These are phyloP conservation scores for Drosophila subquinaria DNA, from an alignment of 2,888 invertebrate genomes.

Conservation along the genomic window DNA sequence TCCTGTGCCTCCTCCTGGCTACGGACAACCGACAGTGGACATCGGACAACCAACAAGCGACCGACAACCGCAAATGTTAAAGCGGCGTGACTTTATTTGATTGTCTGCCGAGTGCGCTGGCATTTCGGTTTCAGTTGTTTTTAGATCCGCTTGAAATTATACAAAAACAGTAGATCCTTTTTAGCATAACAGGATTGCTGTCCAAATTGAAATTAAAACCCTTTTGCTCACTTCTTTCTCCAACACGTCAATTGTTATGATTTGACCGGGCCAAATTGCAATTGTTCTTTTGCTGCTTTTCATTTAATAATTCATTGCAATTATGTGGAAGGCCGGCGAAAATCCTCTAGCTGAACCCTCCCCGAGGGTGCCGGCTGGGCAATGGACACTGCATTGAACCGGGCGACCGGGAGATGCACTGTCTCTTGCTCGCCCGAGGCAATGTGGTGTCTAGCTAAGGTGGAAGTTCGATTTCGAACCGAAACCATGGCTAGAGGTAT, in stretches of 20 bases:
- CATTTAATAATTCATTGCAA: neutral
- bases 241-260: slow-evolving; percentile 28
- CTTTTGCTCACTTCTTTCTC: neutral
- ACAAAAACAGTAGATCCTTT: slow-evolving; percentile 73
- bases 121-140: slow-evolving; percentile 45
- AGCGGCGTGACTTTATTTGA: slow-evolving; percentile 80
- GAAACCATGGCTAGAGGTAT: too few species aligned
- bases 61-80: slow-evolving; percentile 74
- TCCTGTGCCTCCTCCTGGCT: neutral
- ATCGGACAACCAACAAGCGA: neutral
- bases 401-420: too few species aligned
- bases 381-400: too few species aligned
- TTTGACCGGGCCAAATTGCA: slow-evolving; percentile 15
- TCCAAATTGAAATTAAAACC: slow-evolving; percentile 70
- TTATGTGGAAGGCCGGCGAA: neutral
- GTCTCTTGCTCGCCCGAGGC: too few species aligned
- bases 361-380: too few species aligned
- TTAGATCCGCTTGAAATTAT: slow-evolving; percentile 62
- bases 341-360: too few species aligned
- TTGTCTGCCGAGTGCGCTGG: slow-evolving; percentile 55
- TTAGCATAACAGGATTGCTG: slow-evolving; percentile 68
- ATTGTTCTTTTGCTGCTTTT: slow-evolving; percentile 8
- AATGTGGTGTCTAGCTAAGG: too few species aligned
- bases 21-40: neutral
- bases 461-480: too few species aligned